Percentiles rank a stretch among this genome's conserved stretches.
phyloP scores from a whole-genome alignment of 2,888 invertebrate genomes.

The Ecdyonurus torrentis region DNA sequence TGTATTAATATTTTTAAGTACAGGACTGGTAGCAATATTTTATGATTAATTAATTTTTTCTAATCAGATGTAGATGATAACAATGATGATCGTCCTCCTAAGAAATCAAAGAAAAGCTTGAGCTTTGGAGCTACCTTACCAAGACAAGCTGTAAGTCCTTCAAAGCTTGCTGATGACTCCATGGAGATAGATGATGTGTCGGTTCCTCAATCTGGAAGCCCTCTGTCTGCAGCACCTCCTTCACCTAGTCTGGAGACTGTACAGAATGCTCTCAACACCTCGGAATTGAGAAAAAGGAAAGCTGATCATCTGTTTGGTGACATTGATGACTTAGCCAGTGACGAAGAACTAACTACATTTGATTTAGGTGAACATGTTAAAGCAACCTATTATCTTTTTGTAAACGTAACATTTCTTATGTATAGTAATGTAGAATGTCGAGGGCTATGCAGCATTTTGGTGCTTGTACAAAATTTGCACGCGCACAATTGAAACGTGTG shows the following conservation, averaged over 20 bases:
- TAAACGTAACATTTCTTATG: too few relatives aligned
- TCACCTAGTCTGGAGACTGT: not conserved
- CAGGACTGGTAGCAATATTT: too few relatives aligned
- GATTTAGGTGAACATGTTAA: too few relatives aligned
- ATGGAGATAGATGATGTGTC: not conserved
- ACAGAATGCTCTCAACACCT: not conserved
- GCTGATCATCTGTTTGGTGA: conserved; percentile 51
- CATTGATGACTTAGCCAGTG: conserved; percentile 45
- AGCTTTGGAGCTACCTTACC: not conserved
- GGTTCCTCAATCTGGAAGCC: not conserved
- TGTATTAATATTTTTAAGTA: too few relatives aligned
- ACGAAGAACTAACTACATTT: conserved; percentile 29
- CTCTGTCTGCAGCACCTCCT: not conserved
- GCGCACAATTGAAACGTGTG: too few relatives aligned
- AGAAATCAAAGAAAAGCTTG: conserved; percentile 3
- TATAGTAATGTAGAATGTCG: too few relatives aligned
- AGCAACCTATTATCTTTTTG: too few relatives aligned
- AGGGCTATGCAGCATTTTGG: too few relatives aligned
- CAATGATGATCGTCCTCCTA: not conserved
- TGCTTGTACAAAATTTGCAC: too few relatives aligned
- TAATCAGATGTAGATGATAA: too few relatives aligned
- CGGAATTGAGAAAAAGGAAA: conserved; percentile 9
- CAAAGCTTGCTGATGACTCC: not conserved
- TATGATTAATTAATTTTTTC: too few relatives aligned
- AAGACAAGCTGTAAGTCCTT: too few relatives aligned